phyloP scores from a whole-genome alignment of 2,888 invertebrate genomes.

The Stratiomys singularior region DNA sequence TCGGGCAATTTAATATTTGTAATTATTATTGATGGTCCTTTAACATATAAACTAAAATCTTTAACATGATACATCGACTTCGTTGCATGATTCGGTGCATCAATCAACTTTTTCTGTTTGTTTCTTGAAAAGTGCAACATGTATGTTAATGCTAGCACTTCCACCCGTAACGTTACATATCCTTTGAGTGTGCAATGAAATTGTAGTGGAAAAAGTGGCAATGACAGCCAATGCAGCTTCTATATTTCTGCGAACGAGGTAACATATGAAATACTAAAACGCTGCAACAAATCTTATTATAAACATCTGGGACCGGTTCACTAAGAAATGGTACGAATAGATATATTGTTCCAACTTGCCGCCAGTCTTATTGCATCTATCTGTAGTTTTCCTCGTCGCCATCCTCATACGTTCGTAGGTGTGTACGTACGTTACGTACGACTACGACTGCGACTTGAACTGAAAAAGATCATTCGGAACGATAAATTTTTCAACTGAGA shows the following conservation, averaged over 20 bases:
- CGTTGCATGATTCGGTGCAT: too few relatives aligned
- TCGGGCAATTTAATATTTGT: too few relatives aligned
- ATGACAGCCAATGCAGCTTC: background rate
- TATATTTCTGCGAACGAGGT: background rate
- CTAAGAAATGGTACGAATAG: background rate
- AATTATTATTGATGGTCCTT: too few relatives aligned
- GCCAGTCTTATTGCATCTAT: background rate
- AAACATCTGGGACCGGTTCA: background rate
- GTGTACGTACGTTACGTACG: too few relatives aligned
- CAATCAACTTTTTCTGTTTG: too few relatives aligned
- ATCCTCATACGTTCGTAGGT: background rate
- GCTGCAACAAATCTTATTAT: background rate
- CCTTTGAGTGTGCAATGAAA: too few relatives aligned
- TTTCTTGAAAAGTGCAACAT: too few relatives aligned
- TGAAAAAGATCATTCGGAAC: conserved; percentile 3
- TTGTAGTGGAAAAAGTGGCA: background rate
- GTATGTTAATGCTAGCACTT: too few relatives aligned
- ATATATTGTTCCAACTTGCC: background rate
- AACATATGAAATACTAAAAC: background rate
- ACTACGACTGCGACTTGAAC: background rate
- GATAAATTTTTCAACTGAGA: conserved; percentile 21
- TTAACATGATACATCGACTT: too few relatives aligned
- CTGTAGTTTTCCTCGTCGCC: background rate
- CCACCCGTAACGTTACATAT: too few relatives aligned
- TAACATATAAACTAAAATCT: too few relatives aligned